These are phyloP conservation scores for Microcebus griseorufus DNA, from an alignment of 2,113 vertebrate genomes.

Conservation along the genomic window DNA sequence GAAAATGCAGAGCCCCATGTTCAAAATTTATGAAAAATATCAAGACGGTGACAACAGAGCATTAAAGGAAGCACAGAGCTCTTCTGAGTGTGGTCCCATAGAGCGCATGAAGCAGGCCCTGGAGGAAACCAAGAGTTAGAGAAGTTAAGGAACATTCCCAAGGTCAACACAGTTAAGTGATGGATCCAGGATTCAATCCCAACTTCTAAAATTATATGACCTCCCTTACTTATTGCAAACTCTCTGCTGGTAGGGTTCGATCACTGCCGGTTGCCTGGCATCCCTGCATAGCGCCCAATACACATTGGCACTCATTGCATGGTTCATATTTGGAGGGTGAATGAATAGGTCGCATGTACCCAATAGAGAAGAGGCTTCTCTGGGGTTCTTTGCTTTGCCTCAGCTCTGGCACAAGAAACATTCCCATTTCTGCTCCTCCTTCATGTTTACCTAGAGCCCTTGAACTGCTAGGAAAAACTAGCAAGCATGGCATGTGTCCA, in stretches of 20 bases:
- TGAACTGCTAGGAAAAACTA: background rate
- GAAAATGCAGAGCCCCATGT: too few relatives aligned
- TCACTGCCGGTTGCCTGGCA: background rate
- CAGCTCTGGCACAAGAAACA: background rate
- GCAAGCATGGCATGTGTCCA: rapidly evolving
- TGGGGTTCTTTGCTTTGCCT: background rate
- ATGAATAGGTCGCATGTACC: background rate
- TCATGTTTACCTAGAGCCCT: background rate
- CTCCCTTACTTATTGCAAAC: background rate
- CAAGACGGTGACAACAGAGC: background rate
- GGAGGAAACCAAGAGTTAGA: background rate
- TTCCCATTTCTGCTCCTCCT: background rate
- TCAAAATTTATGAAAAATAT: background rate
- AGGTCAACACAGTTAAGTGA: background rate
- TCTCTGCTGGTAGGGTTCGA: too few relatives aligned
- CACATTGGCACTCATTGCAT: rapidly evolving
- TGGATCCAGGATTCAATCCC: background rate
- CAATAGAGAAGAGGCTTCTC: background rate
- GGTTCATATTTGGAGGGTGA: background rate
- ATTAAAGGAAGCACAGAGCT: background rate
- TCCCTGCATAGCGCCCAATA: background rate
- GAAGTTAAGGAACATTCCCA: background rate
- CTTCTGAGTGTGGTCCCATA: background rate
- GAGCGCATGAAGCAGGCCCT: background rate
- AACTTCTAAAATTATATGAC: background rate